These are phyloP conservation scores for Athalia circularis DNA, from an alignment of 2,888 invertebrate genomes.

Conservation along the genomic window DNA sequence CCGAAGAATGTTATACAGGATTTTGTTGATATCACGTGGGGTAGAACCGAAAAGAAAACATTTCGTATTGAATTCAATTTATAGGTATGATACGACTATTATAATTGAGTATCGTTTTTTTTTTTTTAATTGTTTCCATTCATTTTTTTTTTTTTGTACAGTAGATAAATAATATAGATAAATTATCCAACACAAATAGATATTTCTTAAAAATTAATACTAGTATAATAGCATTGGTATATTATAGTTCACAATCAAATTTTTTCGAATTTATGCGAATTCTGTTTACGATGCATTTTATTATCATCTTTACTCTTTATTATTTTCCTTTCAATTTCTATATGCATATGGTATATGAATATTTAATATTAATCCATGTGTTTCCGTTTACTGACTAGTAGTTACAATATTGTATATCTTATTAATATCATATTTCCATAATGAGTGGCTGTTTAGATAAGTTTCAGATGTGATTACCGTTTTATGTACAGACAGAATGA, in stretches of 20 bases:
- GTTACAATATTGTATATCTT: constrained; percentile 55
- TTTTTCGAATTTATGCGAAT: constrained; percentile 5
- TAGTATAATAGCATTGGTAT: neutral
- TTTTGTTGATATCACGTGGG: no score
- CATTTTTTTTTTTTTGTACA: constrained; percentile 8
- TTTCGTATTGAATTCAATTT: no score
- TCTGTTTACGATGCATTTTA: neutral
- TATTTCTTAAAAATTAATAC: neutral
- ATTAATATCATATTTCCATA: constrained; percentile 52
- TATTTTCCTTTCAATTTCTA: constrained; percentile 1
- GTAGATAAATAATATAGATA: constrained; percentile 15
- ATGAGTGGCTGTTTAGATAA: constrained; percentile 36
- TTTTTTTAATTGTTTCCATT: no score
- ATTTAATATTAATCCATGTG: constrained; percentile 52
- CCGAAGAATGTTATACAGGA: neutral
- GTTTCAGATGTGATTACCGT: constrained; percentile 10
- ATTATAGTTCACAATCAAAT: neutral
- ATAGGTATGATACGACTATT: no score
- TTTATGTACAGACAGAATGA: constrained; percentile 19
- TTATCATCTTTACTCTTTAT: constrained; percentile 33
- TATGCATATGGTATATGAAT: constrained; percentile 36
- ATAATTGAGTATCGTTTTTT: constrained; percentile 8
- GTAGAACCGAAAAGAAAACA: no score
- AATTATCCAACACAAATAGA: constrained; percentile 7
- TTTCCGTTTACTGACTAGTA: constrained; percentile 54